These are phyloP conservation scores for Clavelina lepadiformis DNA, from an alignment of 23 tunicate species.

Conservation along the genomic window DNA sequence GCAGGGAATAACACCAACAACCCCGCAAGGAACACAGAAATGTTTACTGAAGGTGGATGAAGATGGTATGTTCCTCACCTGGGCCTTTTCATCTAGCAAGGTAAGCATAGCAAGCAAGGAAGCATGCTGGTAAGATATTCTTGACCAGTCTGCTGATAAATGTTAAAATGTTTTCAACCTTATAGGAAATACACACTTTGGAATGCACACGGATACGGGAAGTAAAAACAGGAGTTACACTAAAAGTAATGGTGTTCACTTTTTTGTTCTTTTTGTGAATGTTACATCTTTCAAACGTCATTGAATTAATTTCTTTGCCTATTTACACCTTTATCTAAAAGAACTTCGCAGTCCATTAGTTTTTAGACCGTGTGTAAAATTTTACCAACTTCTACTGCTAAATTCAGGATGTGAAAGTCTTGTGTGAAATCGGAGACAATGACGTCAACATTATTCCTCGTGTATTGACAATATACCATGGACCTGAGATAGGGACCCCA, in stretches of 20 bases:
- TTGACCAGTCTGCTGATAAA: neutral
- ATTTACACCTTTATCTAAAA: neutral
- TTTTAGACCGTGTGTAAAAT: neutral
- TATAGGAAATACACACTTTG: conserved; percentile 52
- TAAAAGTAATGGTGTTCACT: too few relatives aligned
- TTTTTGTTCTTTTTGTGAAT: too few relatives aligned
- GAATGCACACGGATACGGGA: conserved; percentile 60
- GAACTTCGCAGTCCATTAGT: neutral
- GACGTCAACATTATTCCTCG: conserved; percentile 4
- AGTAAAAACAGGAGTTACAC: conserved; percentile 33
- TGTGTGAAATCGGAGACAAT: conserved; percentile 15
- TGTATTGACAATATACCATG: conserved; percentile 33
- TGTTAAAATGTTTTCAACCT: neutral
- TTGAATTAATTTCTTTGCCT: neutral
- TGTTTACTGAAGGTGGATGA: conserved; percentile 20
- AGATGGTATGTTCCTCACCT: conserved; percentile 17
- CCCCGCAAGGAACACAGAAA: neutral
- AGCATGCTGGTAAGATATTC: neutral
- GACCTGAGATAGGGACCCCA: conserved; percentile 39
- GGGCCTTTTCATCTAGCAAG: conserved; percentile 17
- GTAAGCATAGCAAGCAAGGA: neutral
- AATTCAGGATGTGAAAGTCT: conserved; percentile 25
- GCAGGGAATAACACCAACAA: neutral
- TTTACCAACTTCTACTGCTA: too few relatives aligned
- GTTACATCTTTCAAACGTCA: too few relatives aligned